Evolutionary conservation across 2,888 invertebrate species (phyloP).

Genomic region (Steinernema carpocapsae): DNA sequence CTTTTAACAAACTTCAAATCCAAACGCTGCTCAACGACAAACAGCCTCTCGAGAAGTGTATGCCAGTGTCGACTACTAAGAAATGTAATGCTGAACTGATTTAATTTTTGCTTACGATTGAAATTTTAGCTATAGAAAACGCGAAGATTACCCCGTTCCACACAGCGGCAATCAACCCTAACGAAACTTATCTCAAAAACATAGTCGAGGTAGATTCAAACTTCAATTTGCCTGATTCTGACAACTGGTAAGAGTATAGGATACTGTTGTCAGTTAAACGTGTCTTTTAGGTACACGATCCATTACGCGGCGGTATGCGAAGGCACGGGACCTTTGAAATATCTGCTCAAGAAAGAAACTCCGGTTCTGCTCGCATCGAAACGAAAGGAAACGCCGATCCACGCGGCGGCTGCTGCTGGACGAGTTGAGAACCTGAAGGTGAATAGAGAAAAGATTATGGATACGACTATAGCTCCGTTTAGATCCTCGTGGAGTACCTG

Average conservation of each 20-base stretch:
- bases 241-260: conserved; percentile 69
- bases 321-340: conserved; percentile 71
- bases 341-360: conserved; percentile 46
- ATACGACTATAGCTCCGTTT: no score
- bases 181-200: conserved; percentile 64
- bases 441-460: neutral
- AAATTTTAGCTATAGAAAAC: conserved; percentile 56
- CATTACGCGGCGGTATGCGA: conserved; percentile 74
- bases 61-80: conserved; percentile 70
- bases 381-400: conserved; percentile 55
- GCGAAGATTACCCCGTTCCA: conserved; percentile 72
- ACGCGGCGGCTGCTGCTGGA: conserved; percentile 57
- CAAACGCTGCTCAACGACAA: conserved; percentile 69
- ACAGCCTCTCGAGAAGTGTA: conserved; percentile 65
- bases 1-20: conserved; percentile 70
- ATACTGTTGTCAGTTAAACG: neutral
- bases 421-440: conserved; percentile 50
- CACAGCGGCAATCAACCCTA: conserved; percentile 73
- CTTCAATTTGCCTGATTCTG: conserved; percentile 71
- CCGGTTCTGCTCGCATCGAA: conserved; percentile 46
- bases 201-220: conserved; percentile 71
- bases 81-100: conserved; percentile 48
- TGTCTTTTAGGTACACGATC: conserved; percentile 64
- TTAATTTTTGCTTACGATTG: neutral
- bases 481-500: conserved; percentile 33